Base-by-base conservation (phyloP, 2,797 vertebrate genomes). In the Amniataba percoides region DNA sequence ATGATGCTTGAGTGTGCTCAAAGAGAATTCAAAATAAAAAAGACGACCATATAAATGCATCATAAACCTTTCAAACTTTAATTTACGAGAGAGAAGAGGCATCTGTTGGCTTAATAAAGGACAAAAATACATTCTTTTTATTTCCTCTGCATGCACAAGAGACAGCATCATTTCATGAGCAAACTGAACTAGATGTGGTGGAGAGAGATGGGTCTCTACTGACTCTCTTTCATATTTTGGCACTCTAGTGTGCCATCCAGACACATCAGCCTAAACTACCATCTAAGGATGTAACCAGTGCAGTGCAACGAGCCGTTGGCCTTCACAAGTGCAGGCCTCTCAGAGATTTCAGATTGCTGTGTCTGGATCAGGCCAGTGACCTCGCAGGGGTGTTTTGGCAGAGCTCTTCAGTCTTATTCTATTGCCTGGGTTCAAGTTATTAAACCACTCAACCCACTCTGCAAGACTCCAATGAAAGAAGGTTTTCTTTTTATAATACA, bases 251-350 rank as follows among this genome's bases (percentile, higher is more conserved):
- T 76, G 71, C 21, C 61, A 77, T 55, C 71, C 71, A 74, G 65
- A 78, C 15, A 48, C 71, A 40, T 48, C 42, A 45, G 52, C 27
- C 51, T 70, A 64, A 75, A 71, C 77, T 39, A 64, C 74, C 77
- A 81, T 87, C 46, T 81, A 83, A 63, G 64, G 74, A 66, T 58
- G 36, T 71, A 77, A 67, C 48, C 36, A 25, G 68, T 51, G 56
- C 67, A 70, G 74, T 5, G 11, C 65, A 69, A 43, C 71, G 60
- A 74, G 63, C n/a, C 0, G 16, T 45, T 62, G 53, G 53, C 67
- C 58, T 71, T 59, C 56, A 65, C 36, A 48, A 62, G 36, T 19
- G 45, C 31, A 58, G 59, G 55, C 67, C 71, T 85, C 40, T 55
- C 25, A 48, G 51, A 72, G 51, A 69, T 66, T 60, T 66, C 61